Base-by-base conservation (phyloP, 2,113 vertebrate species). In the Atherinomorus stipes region DNA sequence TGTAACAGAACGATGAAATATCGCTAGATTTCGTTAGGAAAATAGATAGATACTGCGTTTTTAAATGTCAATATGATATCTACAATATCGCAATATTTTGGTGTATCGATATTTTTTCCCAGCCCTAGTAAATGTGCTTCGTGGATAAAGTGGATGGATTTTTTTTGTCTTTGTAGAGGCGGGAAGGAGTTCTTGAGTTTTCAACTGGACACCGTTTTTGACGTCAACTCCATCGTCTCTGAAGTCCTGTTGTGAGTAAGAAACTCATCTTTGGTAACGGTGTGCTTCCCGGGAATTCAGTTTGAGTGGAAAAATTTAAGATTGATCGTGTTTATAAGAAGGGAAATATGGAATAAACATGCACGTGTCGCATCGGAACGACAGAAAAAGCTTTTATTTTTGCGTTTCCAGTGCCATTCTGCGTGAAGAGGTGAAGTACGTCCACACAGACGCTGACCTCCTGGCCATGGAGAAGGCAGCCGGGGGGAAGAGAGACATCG, bases 241-340 rank as follows among this genome's bases (percentile, higher is more conserved):
- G 96, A 98, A 15, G 91, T 96, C 54, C 85, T 99, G 21, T 99
- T 99, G 97, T 99, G 75, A 98, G 97, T 96, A 90, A 59, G 9
- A 38, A 47, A 3, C 12, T 0, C n/a, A n/a, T 4, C 4, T 3
- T 52, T 4, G n/a, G 31, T 6, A 4, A 6, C 3, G 28, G 23
- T 25, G 16, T 59, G 9, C 2, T n/a, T n/a, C n/a, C n/a, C n/a
- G n/a, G n/a, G n/a, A n/a, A n/a, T n/a, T n/a, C n/a, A n/a, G n/a
- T n/a, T n/a, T n/a, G 50, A n/a, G 25, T 18, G 44, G 34, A 37
- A 11, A 37, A 7, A 5, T 7, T 9, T 37, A 7, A 37, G 5
- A 5, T 11, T 9, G 7, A 37, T 6, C 4, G 4, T 51, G 15
- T 42, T 47, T 22, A 19, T 21, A n/a, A 16, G 28, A 21, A 12